Evolutionary conservation across 1,140 invertebrate species (phyloP), one percentile per base, ranked within the genome.

Genomic region (Trinorchestia longiramus): DNA sequence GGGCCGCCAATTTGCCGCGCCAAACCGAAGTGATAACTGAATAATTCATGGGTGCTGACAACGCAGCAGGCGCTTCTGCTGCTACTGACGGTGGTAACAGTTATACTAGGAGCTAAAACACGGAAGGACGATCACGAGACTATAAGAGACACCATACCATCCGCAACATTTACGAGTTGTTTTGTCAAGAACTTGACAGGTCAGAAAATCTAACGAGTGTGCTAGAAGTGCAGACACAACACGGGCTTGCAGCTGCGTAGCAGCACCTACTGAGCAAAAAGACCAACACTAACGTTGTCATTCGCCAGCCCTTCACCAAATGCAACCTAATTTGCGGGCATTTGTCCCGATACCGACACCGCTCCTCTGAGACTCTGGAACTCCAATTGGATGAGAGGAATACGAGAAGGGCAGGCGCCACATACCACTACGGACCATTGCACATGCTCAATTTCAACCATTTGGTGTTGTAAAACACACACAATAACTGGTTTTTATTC

Each of bases 11-110:
- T 91, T 42, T 4, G 88, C 0, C 41, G 11, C 11, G 41, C 88
- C 88, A 42, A 91, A 91, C 4, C 88, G 43, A 15, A 91, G 43
- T 43, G 43, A 4, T 41, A 91, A 42, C 88, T 91, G 88, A 91
- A 91, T 91, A 91, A 91, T 91, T 11, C 88, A 91, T 91, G 88
- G 43, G 4, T 11, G 88, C 88, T 91, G 88, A 91, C 88, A 23
- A 91, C 62, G 88, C 88, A 91, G 88, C 8, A 28, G 88, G 41
- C 15, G 62, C 28, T 28, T 36, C 62, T 23, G 62, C 62, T 19
- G 62, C 8, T 77, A 28, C 62, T 19, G 47, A 53, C 15, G 15
- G 11, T 23, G 28, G 8, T 28, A 77, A 23, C 62, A 36, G 62
- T 77, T 23, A 77, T 23, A 53, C 47, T 53, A 53, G 47, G 19